Base-by-base conservation (phyloP, 2,888 invertebrate species). In the Adelognathus sp. region DNA sequence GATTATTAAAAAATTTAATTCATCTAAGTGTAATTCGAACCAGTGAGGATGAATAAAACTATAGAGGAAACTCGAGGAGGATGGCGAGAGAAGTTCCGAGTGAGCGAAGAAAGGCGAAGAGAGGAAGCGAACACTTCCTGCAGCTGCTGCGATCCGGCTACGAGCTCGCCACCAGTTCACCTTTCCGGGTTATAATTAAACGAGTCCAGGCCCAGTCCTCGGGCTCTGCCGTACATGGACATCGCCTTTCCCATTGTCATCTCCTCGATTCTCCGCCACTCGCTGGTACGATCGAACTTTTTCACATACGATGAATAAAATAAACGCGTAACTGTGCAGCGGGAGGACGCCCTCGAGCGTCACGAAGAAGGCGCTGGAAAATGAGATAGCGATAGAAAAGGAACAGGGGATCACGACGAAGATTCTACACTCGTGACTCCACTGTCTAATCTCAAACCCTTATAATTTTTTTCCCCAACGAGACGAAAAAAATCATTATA, bases 181-280 rank as follows among this genome's bases (percentile, higher is more conserved):
- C 86, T 85, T 86, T 85, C 80, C 83, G 80, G 85, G 81, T 78
- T 85, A 84, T 84, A 86, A 86, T 85, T 85, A 84, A 81, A 79
- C 79, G 80, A 58, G 64, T 66, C 46, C 46, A 50, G 46, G 46
- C 21, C n/a, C 24, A 11, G 67, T 67, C 46, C 72, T 33, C 67
- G 69, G 60, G 41, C 73, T 71, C 64, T 66, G 76, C 71, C 76
- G 33, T 82, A 74, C 46, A 77, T 66, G 71, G 81, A 81, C 79
- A 71, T 75, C 67, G 66, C 52, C 67, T 56, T 50, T 31, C 60
- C 50, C 41, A 64, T 36, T 63, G 67, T 50, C 44, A n/a, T 71
- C 77, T 36, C 64, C 50, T 64, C 61, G 39, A 41, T n/a, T 58
- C 18, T 39, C n/a, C 66, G 14, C 36, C 50, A 71, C 82, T 41